Evolutionary conservation across 2,113 vertebrate species (phyloP).

Genomic region (Falcunculus frontatus): DNA sequence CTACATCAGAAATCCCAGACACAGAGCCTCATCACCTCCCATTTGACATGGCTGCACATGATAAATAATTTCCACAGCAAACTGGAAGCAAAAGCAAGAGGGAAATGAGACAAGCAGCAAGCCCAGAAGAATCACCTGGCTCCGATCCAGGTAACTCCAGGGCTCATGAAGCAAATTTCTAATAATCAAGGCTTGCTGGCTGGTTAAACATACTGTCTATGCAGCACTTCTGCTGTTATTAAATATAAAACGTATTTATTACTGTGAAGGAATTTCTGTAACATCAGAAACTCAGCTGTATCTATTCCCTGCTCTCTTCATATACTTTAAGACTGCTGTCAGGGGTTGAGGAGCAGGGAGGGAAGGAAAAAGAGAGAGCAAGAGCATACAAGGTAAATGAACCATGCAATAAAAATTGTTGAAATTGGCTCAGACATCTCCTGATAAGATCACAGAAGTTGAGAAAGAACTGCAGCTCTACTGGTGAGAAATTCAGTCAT

Average conservation of each 20-base stretch:
- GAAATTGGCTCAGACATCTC: conserved; percentile 33
- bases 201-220: not conserved
- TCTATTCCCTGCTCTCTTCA: not conserved
- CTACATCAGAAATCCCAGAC: not conserved
- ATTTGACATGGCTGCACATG: not conserved
- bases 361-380: not conserved
- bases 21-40: not conserved
- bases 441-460: conserved; percentile 30
- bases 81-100: not conserved
- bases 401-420: conserved; percentile 31
- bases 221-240: not conserved
- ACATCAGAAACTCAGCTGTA: not conserved
- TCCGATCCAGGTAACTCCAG: not conserved
- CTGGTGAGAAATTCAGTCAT: not conserved
- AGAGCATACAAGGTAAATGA: conserved; percentile 16
- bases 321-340: not conserved
- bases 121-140: not conserved
- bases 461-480: conserved; percentile 3
- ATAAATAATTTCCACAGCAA: not conserved
- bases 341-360: not conserved
- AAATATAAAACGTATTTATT: not conserved
- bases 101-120: not conserved
- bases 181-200: not conserved
- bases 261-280: not conserved
- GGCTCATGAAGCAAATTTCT: not conserved